Evolutionary conservation across 2,797 vertebrate genomes (phyloP), one percentile per base, ranked within the genome.

Genomic region (Synanceia verrucosa): DNA sequence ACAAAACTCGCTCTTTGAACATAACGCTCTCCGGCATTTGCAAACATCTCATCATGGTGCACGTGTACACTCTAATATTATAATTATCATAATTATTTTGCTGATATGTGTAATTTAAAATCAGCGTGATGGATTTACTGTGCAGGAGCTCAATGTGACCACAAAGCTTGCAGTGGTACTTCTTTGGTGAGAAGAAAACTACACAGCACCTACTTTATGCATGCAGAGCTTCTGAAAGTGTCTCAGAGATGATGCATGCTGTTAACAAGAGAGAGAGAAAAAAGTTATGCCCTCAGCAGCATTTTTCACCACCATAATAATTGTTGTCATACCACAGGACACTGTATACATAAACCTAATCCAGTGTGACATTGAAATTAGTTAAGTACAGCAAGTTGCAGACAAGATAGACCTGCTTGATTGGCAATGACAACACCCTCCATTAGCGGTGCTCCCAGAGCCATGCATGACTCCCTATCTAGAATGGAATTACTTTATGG

Each of bases 401-500:
- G 21, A 47, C 46, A 24, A 21, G 29, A 65, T 61, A 39, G 59
- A 76, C 86, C 68, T 28, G 23, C 72, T 73, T 65, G 58, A 82
- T 68, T 72, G 60, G 61, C 61, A 39, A 62, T 85, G 83, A 86
- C 86, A 85, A 89, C 82, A 89, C 46, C 77, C 44, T 29, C 52
- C 82, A 86, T 88, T 85, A 82, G 78, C 69, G 86, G 78, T 89
- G 74, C 81, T 87, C 75, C 73, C 76, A 82, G 24, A 65, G 82
- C 69, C 62, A 57, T 56, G 71, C 48, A 77, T 56, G 44, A 58
- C 53, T 86, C 73, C 37, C 50, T 51, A 43, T 72, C 73, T n/a
- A 61, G 65, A 70, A 86, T 78, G 81, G 10, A 86, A 84, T 86
- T 86, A 86, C 66, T 59, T 51, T 36, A 80, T 63, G 67, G 73